A percentile compares a stretch with the other conserved stretches of the same genome.
Evolutionary conservation across 37 sponge, comb jelly and placozoan species (phyloP).

Genomic region (Agelas oroides): DNA sequence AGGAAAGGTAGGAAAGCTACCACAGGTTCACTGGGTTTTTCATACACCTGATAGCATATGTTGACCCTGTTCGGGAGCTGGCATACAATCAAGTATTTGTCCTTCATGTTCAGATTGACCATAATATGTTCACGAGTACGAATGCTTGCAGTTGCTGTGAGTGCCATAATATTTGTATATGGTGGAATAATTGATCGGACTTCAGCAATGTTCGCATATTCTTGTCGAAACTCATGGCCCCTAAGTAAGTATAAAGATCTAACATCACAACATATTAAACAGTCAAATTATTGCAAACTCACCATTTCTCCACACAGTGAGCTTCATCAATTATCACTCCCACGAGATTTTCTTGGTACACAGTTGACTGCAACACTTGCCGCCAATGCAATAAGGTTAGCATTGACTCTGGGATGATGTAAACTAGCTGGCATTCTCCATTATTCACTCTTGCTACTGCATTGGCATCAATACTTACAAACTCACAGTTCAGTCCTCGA

Average conservation of each 20-base stretch:
- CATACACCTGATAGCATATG: no score
- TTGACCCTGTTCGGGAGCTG: no score
- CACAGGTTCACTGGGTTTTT: no score
- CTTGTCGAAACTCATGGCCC: conserved; percentile 2
- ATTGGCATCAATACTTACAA: no score
- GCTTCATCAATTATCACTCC: not conserved
- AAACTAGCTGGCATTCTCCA: conserved; percentile 1
- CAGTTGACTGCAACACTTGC: not conserved
- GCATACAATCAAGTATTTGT: no score
- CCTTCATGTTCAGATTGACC: no score
- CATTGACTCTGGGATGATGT: conserved; percentile 2
- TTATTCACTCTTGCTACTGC: no score
- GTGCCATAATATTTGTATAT: not conserved
- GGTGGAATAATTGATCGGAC: not conserved
- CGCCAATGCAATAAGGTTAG: conserved; percentile 7
- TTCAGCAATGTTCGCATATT: not conserved
- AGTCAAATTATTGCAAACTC: not conserved
- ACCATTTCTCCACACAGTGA: conserved; percentile 6
- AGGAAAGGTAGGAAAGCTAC: no score
- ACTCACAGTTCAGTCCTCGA: no score
- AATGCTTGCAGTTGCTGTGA: conserved; percentile 1
- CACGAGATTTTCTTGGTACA: conserved; percentile 1
- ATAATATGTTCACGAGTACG: not conserved
- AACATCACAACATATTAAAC: not conserved
- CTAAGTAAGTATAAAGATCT: no score